Percentiles rank a stretch among this genome's conserved stretches.
Evolutionary conservation across 2,888 invertebrate species (phyloP).

Genomic region (Steromphala cineraria): DNA sequence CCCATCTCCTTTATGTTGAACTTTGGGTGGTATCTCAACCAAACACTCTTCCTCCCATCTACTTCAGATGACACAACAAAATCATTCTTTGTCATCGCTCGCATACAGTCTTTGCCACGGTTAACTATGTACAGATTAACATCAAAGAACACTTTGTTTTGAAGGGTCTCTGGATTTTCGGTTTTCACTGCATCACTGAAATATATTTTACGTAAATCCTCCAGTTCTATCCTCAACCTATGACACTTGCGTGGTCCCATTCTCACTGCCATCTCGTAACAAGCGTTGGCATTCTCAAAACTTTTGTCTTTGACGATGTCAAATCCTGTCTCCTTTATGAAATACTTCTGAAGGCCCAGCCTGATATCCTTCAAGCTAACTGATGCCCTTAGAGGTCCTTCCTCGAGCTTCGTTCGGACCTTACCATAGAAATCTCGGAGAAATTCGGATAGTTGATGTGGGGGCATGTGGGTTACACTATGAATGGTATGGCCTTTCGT

Average conservation of each 20-base stretch:
- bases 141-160: constrained; percentile 69
- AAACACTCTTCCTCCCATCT: constrained; percentile 59
- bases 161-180: constrained; percentile 62
- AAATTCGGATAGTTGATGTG: constrained; percentile 57
- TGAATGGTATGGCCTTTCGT: constrained; percentile 59
- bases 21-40: constrained; percentile 63
- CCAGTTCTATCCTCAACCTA: constrained; percentile 60
- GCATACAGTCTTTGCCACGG: constrained; percentile 65
- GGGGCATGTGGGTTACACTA: constrained; percentile 52
- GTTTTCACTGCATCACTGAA: constrained; percentile 61
- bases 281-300: constrained; percentile 56
- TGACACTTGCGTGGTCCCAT: constrained; percentile 55
- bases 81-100: constrained; percentile 65
- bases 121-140: constrained; percentile 66
- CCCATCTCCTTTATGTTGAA: constrained; percentile 57
- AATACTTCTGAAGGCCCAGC: constrained; percentile 59
- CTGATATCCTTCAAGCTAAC: constrained; percentile 51
- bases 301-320: constrained; percentile 56
- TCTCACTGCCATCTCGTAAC: constrained; percentile 52
- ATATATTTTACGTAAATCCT: constrained; percentile 64
- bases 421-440: constrained; percentile 62
- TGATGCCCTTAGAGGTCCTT: constrained; percentile 40
- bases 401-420: constrained; percentile 50
- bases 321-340: constrained; percentile 53
- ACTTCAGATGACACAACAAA: constrained; percentile 61